Base-by-base conservation (phyloP, 2,888 invertebrate species). In the Deilephila elpenor region DNA sequence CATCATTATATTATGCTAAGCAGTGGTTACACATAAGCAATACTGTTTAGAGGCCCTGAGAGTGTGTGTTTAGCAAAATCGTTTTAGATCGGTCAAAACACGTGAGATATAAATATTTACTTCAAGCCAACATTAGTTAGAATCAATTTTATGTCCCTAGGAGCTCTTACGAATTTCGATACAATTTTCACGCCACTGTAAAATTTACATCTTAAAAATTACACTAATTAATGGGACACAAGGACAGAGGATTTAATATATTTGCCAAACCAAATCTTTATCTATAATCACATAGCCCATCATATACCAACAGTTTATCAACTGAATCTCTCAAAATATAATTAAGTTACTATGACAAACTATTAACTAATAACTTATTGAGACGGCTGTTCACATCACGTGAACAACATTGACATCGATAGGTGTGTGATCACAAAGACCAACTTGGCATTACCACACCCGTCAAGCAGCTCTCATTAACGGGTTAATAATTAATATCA, bases 401-500 rank as follows among this genome's bases (percentile, higher is more conserved):
- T 32, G 25, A 51, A 67, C 25, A 44, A 67, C 51, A 14, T 51
- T 51, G 25, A 25, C 17, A 67, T 17, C 17, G 67, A 67, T 20
- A 51, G 51, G 51, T 29, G 6, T 67, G 51, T 3, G 14, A 67
- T 51, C 14, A 29, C 25, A 51, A 17, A 67, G 62, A 37, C 8
- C n/a, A 11, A n/a, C 14, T 61, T 44, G 6, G 29, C 51, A 51
- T 67, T 67, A 67, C 56, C n/a, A n/a, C 51, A 25, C 14, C 19
- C 2, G 44, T 6, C 17, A 67, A 67, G 51, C 20, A 17, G 17
- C 67, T 51, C 51, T 67, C 8, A 11, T 32, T 61, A 32, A 11
- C 32, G 6, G 44, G 14, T 61, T 37, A n/a, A 11, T 64, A 64
- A 44, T 7, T 67, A 51, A 67, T 67, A 67, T 51, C 61, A 44